A percentile compares a stretch with the other conserved stretches of the same genome.
Evolutionary conservation across 2,888 invertebrate genomes (phyloP).

Genomic region (Caenorhabditis angaria): DNA sequence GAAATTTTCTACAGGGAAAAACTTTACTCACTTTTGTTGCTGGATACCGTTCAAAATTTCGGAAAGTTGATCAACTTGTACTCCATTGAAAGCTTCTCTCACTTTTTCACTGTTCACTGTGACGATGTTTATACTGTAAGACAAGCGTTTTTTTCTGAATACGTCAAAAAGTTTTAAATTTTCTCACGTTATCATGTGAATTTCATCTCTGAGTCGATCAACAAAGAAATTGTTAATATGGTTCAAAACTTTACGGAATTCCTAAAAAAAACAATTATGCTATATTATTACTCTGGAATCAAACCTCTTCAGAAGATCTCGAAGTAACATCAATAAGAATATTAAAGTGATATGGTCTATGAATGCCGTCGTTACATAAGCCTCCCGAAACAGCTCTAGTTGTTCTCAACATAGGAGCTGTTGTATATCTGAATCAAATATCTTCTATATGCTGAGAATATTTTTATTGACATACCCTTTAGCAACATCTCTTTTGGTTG

Average conservation of each 20-base stretch:
- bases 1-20: neutral
- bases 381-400: slow-evolving; percentile 59
- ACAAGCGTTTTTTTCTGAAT: neutral
- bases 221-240: slow-evolving; percentile 55
- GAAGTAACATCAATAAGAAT: slow-evolving; percentile 63
- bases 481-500: slow-evolving; percentile 44
- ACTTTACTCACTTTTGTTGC: slow-evolving; percentile 15
- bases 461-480: slow-evolving; percentile 6
- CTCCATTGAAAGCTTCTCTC: slow-evolving; percentile 21
- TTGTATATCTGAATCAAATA: slow-evolving; percentile 33
- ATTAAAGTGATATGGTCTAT: slow-evolving; percentile 62
- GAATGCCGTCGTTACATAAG: slow-evolving; percentile 63
- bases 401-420: slow-evolving; percentile 49
- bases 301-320: slow-evolving; percentile 48
- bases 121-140: slow-evolving; percentile 57
- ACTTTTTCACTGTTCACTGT: slow-evolving; percentile 63
- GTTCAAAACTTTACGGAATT: slow-evolving; percentile 55
- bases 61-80: slow-evolving; percentile 36
- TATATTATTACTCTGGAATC: neutral
- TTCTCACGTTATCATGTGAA: slow-evolving; percentile 33
- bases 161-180: neutral
- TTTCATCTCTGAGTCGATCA: slow-evolving; percentile 53
- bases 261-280: slow-evolving; percentile 29
- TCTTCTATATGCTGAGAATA: neutral
- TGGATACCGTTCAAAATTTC: slow-evolving; percentile 25